Conservation (phyloP, 2,797 vertebrate genomes). For the Danio tinwini region DNA sequence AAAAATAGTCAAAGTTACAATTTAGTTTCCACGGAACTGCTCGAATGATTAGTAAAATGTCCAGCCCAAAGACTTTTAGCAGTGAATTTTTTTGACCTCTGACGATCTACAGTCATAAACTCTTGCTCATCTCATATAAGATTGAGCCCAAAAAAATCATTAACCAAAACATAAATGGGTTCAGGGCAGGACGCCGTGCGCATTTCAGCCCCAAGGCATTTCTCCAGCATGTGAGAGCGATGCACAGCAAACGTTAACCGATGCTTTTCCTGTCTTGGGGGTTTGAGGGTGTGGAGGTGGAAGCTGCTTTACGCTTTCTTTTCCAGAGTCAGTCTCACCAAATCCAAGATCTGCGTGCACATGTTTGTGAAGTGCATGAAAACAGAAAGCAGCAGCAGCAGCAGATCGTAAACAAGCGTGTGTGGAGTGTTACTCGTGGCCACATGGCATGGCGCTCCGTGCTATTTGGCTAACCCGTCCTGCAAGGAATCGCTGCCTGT, state of each 20-base stretch:
- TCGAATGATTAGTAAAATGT: background rate
- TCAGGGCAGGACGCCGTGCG: background rate
- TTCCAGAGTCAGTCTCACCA: background rate
- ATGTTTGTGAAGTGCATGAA: slow-evolving; percentile 13
- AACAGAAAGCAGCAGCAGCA: slow-evolving; percentile 21
- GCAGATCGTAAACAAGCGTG: slow-evolving; percentile 14
- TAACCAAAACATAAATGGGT: slow-evolving; percentile 33
- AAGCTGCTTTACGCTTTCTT: slow-evolving; percentile 16
- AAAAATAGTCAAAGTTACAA: background rate
- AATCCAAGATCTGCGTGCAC: background rate
- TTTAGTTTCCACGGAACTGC: background rate
- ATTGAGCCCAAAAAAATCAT: slow-evolving; percentile 46
- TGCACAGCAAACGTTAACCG: slow-evolving; percentile 69
- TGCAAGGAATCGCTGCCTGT: slow-evolving; percentile 40
- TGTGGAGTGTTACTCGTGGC: slow-evolving; percentile 15
- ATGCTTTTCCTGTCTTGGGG: slow-evolving; percentile 77
- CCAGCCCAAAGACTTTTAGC: background rate
- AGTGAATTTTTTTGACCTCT: slow-evolving; percentile 1
- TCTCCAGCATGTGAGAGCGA: slow-evolving; percentile 30
- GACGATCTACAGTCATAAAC: slow-evolving; percentile 1
- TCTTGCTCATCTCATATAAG: slow-evolving; percentile 33
- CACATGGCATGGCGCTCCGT: slow-evolving; percentile 15
- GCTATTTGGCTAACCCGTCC: slow-evolving; percentile 22
- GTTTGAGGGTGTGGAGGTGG: slow-evolving; percentile 69
- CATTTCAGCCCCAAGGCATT: slow-evolving; percentile 34